Evolutionary conservation across 2,888 invertebrate species (phyloP), one percentile per base, ranked within the genome.

Genomic region (Drosophila putrida): DNA sequence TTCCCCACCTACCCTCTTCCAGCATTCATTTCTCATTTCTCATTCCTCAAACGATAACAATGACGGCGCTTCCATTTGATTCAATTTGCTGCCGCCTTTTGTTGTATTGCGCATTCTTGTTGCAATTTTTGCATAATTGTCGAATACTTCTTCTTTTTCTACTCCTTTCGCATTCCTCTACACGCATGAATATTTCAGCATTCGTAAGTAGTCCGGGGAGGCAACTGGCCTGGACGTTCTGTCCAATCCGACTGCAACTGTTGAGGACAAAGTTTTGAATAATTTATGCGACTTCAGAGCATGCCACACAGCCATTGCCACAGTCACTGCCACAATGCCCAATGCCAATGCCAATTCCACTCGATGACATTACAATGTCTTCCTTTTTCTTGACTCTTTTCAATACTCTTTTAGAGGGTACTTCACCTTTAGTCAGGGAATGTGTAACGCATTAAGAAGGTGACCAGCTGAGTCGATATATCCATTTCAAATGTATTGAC

Each of bases 121-220:
- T 47, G 69, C 55, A 49, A 44, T 47, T 65, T 64, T 43, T 58
- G 68, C 78, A 74, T 80, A 78, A 78, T 82, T 76, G 74, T 57
- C 39, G 63, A n/a, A 10, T 31, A 5, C 27, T 28, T 44, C 13
- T 31, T 4, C 15, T 36, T 35, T 15, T 9, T 10, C 44, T 13
- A 15, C 33, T 11, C 5, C 33, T 2, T 39, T 25, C 11, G 4
- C n/a, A 31, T 25, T 41, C 3, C 38, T 15, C 47, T 41, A 41
- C 66, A 74, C 76, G 78, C 66, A 86, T 83, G 86, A 86, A 83
- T 86, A 86, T 83, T 78, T 80, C 60, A 81, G 62, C 9, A 38
- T 25, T 44, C 8, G 65, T 58, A 71, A 68, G 71, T 67, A 68
- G 69, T 44, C 36, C 27, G 13, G 41, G 58, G 53, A 20, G 53